Base-by-base conservation (phyloP, 2,797 vertebrate genomes). In the Hemibagrus guttatus region DNA sequence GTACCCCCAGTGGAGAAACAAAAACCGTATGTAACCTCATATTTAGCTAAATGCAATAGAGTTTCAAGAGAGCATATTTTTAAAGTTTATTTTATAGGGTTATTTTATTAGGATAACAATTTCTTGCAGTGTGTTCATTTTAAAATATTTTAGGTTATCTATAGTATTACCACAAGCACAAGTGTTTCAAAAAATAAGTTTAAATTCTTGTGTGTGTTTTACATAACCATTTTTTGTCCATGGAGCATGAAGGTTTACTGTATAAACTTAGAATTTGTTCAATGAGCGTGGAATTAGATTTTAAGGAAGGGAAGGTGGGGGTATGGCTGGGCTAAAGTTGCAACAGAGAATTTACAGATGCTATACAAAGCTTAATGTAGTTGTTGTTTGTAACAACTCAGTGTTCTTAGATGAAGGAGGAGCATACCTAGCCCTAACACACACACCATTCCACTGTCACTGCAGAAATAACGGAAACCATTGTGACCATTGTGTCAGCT, bases 401-500 rank as follows among this genome's bases (percentile, higher is more conserved):
- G 69, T 42, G 69, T 42, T 42, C 46, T 23, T 42, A 23, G 39
- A 71, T 39, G 35, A 68, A 19, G 66, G 5, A 68, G 68, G 35
- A 17, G 23, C 23, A 7, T 61, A 21, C 23, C 56, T 58, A 17
- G 3, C 56, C 9, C 7, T 2, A 21, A 2, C 13, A 52, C 5
- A 75, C 6, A 52, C 74, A 54, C 1, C 8, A 8, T 9, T 49
- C 74, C 9, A 16, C 81, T 69, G 81, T 86, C 72, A 85, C 72
- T 88, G 89, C 88, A 83, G 86, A 84, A 85, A 82, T 71, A 84
- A 63, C 42, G 4, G 89, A 90, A 86, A 90, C 86, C 68, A 31
- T 84, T 63, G 54, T 52, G 68, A 71, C 79, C 82, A 80, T 85
- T 84, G 89, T 86, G 86, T 90, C 88, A 89, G 89, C 88, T 84